Evolutionary conservation across 92 coral and sea anemone genomes (phyloP).

Genomic region (Virgularia gustaviana): DNA sequence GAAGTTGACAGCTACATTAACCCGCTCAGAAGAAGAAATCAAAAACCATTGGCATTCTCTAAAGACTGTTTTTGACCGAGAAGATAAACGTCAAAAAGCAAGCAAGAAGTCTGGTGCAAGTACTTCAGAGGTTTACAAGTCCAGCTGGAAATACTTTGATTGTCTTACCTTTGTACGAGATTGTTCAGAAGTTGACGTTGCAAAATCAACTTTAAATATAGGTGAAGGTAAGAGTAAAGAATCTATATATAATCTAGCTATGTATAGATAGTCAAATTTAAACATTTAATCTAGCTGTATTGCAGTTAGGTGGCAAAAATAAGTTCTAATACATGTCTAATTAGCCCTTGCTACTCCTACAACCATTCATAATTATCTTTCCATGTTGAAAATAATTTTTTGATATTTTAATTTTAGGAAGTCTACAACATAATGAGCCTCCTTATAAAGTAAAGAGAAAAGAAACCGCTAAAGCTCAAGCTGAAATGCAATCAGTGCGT

Average conservation of each 20-base stretch:
- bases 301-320: background rate
- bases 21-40: constrained; percentile 43
- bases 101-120: constrained; percentile 51
- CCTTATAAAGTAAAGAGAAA: constrained; percentile 19
- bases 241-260: too few relatives aligned
- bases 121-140: constrained; percentile 27
- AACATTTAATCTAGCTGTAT: background rate
- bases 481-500: constrained; percentile 24
- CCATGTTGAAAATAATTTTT: too few relatives aligned
- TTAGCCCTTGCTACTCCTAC: background rate
- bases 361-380: background rate
- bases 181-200: constrained; percentile 31
- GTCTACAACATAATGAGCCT: background rate
- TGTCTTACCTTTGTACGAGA: constrained; percentile 21
- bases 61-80: constrained; percentile 50
- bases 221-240: background rate
- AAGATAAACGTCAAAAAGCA: constrained; percentile 36
- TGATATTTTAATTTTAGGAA: background rate
- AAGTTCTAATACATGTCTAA: background rate
- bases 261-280: background rate
- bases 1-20: constrained; percentile 23
- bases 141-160: constrained; percentile 45
- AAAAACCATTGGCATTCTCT: constrained; percentile 50
- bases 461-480: constrained; percentile 5
- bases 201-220: constrained; percentile 25